Evolutionary conservation across 1,140 invertebrate species (phyloP).

Genomic region (Lepidostoma basale): DNA sequence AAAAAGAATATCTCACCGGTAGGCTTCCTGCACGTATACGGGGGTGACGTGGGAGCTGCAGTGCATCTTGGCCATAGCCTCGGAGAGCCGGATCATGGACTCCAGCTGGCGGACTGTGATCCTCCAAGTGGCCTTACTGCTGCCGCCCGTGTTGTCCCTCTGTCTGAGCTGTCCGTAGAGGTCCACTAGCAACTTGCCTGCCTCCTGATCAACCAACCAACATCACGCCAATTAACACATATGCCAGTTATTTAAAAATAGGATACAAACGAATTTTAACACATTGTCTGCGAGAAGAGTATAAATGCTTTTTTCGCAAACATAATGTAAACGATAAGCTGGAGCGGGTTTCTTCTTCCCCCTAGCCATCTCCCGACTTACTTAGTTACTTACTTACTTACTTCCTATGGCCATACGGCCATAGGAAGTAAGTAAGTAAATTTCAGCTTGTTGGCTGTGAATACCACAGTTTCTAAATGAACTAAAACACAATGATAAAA

Average conservation of each 20-base stretch:
- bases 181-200: slow-evolving; percentile 83
- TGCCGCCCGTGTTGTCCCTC: slow-evolving; percentile 74
- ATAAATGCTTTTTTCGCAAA: too few species aligned
- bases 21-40: slow-evolving; percentile 94
- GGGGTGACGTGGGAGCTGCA: slow-evolving; percentile 87
- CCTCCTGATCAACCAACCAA: slow-evolving; percentile 63
- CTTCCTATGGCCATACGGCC: too few species aligned
- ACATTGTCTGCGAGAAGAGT: too few species aligned
- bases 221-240: neutral
- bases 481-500: too few species aligned
- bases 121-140: slow-evolving; percentile 83
- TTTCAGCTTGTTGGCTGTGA: neutral
- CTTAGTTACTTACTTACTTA: too few species aligned
- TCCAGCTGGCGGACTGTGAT: slow-evolving; percentile 99
- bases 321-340: too few species aligned
- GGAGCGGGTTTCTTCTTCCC: too few species aligned
- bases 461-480: too few species aligned
- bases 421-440: too few species aligned
- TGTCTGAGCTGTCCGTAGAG: slow-evolving; percentile 89
- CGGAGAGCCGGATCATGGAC: slow-evolving; percentile 94
- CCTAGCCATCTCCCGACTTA: too few species aligned
- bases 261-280: neutral
- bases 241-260: neutral
- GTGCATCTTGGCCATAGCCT: slow-evolving; percentile 95
- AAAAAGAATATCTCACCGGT: too few species aligned